These are phyloP conservation scores for Himantopus leucocephalus DNA, from an alignment of 2,113 vertebrate species.

Conservation along the genomic window DNA sequence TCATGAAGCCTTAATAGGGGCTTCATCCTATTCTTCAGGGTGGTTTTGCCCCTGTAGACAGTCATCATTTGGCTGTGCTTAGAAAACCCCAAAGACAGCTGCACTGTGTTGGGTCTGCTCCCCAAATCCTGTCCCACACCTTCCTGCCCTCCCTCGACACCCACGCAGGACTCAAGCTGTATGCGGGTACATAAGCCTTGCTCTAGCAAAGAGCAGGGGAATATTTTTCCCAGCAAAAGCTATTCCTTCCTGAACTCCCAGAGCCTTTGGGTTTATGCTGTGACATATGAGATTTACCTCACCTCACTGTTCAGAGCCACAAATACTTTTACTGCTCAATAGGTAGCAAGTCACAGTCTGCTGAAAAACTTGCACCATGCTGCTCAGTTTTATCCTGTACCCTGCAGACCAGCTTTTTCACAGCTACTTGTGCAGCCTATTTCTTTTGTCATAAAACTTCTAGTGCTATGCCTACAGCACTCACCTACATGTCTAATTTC, in stretches of 20 bases:
- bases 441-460: not conserved
- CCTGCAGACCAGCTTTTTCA: not conserved
- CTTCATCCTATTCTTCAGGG: not conserved
- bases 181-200: not conserved
- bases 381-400: not conserved
- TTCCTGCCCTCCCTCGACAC: accelerated
- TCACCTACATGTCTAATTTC: not conserved
- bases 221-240: not conserved
- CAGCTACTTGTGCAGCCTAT: not conserved
- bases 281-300: not conserved
- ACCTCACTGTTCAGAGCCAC: not conserved
- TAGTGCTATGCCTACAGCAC: not conserved
- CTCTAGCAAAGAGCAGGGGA: not conserved
- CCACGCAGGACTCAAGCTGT: accelerated
- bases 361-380: not conserved
- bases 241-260: not conserved
- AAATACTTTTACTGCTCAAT: not conserved
- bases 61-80: accelerated
- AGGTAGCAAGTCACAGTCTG: not conserved
- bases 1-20: not conserved
- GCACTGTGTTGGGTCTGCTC: not conserved
- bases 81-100: not conserved
- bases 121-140: accelerated
- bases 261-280: not conserved
- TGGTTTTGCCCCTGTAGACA: not conserved